phyloP scores from a whole-genome alignment of 2,888 invertebrate species.

The Sylvicola cinctus region DNA sequence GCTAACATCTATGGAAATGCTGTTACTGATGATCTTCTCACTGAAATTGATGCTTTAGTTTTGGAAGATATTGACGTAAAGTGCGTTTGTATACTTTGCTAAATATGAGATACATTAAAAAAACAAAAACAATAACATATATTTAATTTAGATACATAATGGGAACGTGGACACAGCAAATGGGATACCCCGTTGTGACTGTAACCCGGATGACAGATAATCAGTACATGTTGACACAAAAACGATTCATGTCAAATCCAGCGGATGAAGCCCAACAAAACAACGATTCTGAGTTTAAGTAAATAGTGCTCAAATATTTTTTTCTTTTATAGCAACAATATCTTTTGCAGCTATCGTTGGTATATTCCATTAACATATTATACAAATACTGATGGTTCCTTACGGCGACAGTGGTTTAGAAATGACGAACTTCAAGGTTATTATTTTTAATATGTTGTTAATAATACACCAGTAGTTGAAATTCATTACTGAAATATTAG shows the following conservation, averaged over 20 bases:
- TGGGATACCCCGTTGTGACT: slow-evolving; percentile 63
- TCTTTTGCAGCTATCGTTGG: slow-evolving; percentile 53
- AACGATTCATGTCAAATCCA: slow-evolving; percentile 52
- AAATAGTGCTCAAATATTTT: slow-evolving; percentile 10
- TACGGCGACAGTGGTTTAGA: slow-evolving; percentile 21
- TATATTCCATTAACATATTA: slow-evolving; percentile 63
- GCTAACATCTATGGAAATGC: slow-evolving; percentile 51
- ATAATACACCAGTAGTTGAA: not conserved
- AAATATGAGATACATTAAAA: slow-evolving; percentile 1
- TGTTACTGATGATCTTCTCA: slow-evolving; percentile 55
- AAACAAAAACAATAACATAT: slow-evolving; percentile 4
- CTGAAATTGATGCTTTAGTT: slow-evolving; percentile 30
- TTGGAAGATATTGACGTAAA: slow-evolving; percentile 26
- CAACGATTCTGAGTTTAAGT: slow-evolving; percentile 31
- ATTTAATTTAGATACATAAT: slow-evolving; percentile 35
- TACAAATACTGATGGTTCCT: slow-evolving; percentile 28
- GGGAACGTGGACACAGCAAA: slow-evolving; percentile 79
- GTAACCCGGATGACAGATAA: slow-evolving; percentile 29
- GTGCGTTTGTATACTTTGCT: slow-evolving; percentile 10
- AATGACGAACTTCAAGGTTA: slow-evolving; percentile 22
- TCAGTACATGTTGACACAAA: slow-evolving; percentile 42
- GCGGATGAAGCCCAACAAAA: slow-evolving; percentile 29
- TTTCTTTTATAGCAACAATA: not conserved
- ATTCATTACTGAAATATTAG: slow-evolving; percentile 1
- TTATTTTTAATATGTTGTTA: slow-evolving; percentile 10